Conservation (phyloP, 2,888 invertebrate species). For the Strigamia maritima region DNA sequence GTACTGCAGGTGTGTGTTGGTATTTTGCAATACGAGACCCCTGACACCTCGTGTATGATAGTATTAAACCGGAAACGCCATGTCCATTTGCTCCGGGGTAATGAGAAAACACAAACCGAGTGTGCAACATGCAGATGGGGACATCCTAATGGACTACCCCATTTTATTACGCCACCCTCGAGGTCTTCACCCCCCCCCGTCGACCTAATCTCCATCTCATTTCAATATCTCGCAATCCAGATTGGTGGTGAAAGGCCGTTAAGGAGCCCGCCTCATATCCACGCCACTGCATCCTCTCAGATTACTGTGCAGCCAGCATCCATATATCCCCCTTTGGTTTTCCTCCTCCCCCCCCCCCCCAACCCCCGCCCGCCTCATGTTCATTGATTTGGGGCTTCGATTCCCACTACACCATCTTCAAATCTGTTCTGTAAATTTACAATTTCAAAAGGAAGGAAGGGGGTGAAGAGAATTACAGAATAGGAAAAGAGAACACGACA, state of each 20-base stretch:
- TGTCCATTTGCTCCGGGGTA: background rate
- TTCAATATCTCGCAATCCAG: slow-evolving; percentile 38
- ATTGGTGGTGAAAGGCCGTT: slow-evolving; percentile 28
- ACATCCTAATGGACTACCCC: slow-evolving; percentile 36
- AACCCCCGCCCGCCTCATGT: background rate
- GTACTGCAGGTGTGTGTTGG: slow-evolving; percentile 27
- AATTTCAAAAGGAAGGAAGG: slow-evolving; percentile 31
- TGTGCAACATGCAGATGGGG: slow-evolving; percentile 29
- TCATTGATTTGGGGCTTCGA: slow-evolving; percentile 37
- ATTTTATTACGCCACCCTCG: slow-evolving; percentile 36
- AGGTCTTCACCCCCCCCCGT: slow-evolving; percentile 11
- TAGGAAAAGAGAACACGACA: too few species aligned
- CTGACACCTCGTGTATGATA: slow-evolving; percentile 6
- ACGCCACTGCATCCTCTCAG: slow-evolving; percentile 25
- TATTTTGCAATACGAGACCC: slow-evolving; percentile 22
- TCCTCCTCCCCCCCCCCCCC: background rate
- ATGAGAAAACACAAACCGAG: slow-evolving; percentile 7
- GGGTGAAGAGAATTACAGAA: background rate
- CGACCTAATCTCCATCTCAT: slow-evolving; percentile 38
- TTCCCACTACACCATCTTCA: background rate
- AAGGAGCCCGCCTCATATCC: slow-evolving; percentile 7
- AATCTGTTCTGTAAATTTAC: slow-evolving; percentile 37
- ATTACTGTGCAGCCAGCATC: background rate
- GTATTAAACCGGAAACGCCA: background rate
- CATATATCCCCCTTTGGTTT: background rate